phyloP scores from a whole-genome alignment of 2,797 vertebrate genomes.

The Sebastes vulpes region DNA sequence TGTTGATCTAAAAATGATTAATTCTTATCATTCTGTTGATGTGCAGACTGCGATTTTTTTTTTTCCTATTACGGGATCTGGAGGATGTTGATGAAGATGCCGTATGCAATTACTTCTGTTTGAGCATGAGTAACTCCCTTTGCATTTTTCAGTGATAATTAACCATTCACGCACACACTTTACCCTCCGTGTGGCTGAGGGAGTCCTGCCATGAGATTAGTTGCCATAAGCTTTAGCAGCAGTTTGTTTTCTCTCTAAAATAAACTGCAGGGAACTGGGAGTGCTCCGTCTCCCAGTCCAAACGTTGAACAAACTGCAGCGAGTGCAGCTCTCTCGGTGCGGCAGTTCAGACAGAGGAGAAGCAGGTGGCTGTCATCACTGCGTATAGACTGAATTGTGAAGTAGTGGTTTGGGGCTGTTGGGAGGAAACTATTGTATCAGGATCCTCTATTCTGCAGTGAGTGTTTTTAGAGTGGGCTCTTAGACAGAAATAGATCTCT shows the following conservation, averaged over 20 bases:
- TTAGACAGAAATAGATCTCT: slow-evolving; percentile 68
- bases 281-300: slow-evolving; percentile 18
- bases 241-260: slow-evolving; percentile 62
- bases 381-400: slow-evolving; percentile 36
- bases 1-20: slow-evolving; percentile 55
- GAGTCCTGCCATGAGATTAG: slow-evolving; percentile 32
- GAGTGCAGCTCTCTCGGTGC: slow-evolving; percentile 27
- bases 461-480: slow-evolving; percentile 68
- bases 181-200: not conserved
- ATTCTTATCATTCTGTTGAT: slow-evolving; percentile 57
- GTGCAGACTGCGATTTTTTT: slow-evolving; percentile 52
- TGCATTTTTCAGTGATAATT: slow-evolving; percentile 76
- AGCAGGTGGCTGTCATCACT: slow-evolving; percentile 73
- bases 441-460: slow-evolving; percentile 45
- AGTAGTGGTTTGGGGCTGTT: slow-evolving; percentile 54
- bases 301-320: slow-evolving; percentile 20
- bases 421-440: slow-evolving; percentile 64
- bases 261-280: slow-evolving; percentile 49
- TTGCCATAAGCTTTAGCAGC: slow-evolving; percentile 40
- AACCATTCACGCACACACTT: slow-evolving; percentile 30
- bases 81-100: slow-evolving; percentile 47
- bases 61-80: slow-evolving; percentile 20
- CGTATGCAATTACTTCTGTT: slow-evolving; percentile 69
- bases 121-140: slow-evolving; percentile 67
- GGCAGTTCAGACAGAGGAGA: slow-evolving; percentile 56